Evolutionary conservation across 2,113 vertebrate genomes (phyloP), one percentile per base, ranked within the genome.

Genomic region (Asarcornis scutulata): DNA sequence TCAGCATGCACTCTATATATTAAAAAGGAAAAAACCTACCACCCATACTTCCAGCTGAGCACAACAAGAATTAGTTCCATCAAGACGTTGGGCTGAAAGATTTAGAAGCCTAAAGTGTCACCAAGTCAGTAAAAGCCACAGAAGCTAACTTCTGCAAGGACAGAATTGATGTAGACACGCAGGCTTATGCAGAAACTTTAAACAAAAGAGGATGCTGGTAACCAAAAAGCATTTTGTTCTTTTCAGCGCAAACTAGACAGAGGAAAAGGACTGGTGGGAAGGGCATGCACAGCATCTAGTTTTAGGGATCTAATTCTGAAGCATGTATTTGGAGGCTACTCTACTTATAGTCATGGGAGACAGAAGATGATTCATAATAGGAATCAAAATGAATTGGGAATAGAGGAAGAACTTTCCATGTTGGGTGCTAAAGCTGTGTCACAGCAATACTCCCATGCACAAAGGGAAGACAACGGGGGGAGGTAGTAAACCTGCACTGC

Each of bases 41-140:
- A 83, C 23, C n/a, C 40, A 21, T 42, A 34, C 46, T 74, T 59
- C 67, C 9, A 91, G 69, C 23, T 40, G 55, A 93, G 56, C 32
- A 46, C 29, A 94, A 90, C 46, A 83, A 83, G 78, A 89, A 86
- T 6, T 29, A 86, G 52, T 89, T 86, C 75, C 67, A 91, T 42
- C 29, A 58, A 68, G 42, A 64, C n/a, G 48, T 2, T 78, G 7
- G 18, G 42, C 12, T 91, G 6, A 3, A 90, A 73, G 34, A 74
- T 48, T 86, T n/a, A 86, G 69, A 72, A 78, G 72, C 23, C 36
- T 60, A 13, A 80, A 90, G 52, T 25, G 21, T 48, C 88, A 76
- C 36, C 13, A 63, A 59, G 46, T 55, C 82, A 91, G 58, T 38
- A 77, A 86, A 40, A 46, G 48, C 25, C 60, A 81, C 53, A 36